Base-by-base conservation (phyloP, 2,113 vertebrate genomes). In the Garra rufa region DNA sequence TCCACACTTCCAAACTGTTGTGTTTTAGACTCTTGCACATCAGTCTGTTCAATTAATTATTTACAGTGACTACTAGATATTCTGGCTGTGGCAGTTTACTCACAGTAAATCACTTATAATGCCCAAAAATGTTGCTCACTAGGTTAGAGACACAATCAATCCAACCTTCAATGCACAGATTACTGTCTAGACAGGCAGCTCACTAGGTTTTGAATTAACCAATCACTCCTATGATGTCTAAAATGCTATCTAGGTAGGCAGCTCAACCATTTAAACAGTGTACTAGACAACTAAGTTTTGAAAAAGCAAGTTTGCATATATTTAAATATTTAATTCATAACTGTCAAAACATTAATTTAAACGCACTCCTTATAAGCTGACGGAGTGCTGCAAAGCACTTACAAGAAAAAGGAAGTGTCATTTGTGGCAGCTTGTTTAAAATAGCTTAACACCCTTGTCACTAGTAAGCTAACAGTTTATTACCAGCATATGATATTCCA, bases 21-120 rank as follows among this genome's bases (percentile, higher is more conserved):
- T 11, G 74, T 1, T 38, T 76, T 19, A 38, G 46, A 30, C 28
- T 55, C 13, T 19, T 21, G 50, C 28, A 55, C 50, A 38, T 63
- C 52, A 26, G 13, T 44, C 76, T 79, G 41, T 79, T 44, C 76
- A 63, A 79, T 79, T 0, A 46, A 43, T 79, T 79, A 63, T 44
- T 63, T 43, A 79, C 38, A 11, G 15, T 11, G 34, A 43, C 13
- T 13, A 78, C 34, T 13, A 57, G 13, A 41, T 21, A 67, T 34
- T 67, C 30, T 41, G 34, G 15, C 46, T 50, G 26, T 50, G 15
- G 24, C 14, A 30, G 26, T 46, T 50, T 30, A 75, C 26, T 30
- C 44, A 52, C 9, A 55, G 74, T 30, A 28, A 34, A 55, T 55
- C 30, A 24, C 21, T 19, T 38, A 59, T 77, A 34, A 59, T 59